A percentile compares a stretch with the other conserved stretches of the same genome.
Evolutionary conservation across 1,140 invertebrate genomes (phyloP).

Genomic region (Pseudomyrmex pallidus): DNA sequence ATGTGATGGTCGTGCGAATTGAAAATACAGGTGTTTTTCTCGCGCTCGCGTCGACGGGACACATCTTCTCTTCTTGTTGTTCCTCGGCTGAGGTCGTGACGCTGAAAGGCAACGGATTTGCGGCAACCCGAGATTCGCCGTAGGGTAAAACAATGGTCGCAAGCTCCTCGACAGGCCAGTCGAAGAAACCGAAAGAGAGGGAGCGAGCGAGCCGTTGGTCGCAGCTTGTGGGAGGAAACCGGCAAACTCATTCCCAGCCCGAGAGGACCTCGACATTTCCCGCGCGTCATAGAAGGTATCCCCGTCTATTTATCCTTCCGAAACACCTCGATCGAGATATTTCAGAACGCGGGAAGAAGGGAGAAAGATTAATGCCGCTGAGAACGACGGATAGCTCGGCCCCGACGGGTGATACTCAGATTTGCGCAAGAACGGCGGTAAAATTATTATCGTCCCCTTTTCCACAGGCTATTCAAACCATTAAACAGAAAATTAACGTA

Average conservation of each 20-base stretch:
- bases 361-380: conserved; percentile 68
- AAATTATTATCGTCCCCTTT: conserved; percentile 69
- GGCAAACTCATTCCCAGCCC: conserved; percentile 82
- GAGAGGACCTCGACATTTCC: conserved; percentile 80
- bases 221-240: conserved; percentile 81
- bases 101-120: conserved; percentile 52
- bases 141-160: conserved; percentile 73
- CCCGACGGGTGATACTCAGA: conserved; percentile 68
- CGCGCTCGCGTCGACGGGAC: conserved; percentile 22
- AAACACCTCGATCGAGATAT: conserved; percentile 74
- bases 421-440: conserved; percentile 66
- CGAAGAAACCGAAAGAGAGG: conserved; percentile 49
- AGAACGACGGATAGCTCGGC: conserved; percentile 16
- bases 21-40: conserved; percentile 35
- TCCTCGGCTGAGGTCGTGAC: conserved; percentile 53
- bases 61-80: background rate
- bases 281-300: conserved; percentile 70
- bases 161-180: conserved; percentile 66
- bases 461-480: conserved; percentile 11
- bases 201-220: conserved; percentile 33
- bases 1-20: conserved; percentile 28
- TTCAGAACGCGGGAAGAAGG: conserved; percentile 56
- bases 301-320: conserved; percentile 74
- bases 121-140: conserved; percentile 55
- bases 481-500: conserved; percentile 24